Percentiles rank a stretch among this genome's conserved stretches.
These are phyloP conservation scores for Drosophila sordidula DNA, from an alignment of 2,888 invertebrate species.

Conservation along the genomic window DNA sequence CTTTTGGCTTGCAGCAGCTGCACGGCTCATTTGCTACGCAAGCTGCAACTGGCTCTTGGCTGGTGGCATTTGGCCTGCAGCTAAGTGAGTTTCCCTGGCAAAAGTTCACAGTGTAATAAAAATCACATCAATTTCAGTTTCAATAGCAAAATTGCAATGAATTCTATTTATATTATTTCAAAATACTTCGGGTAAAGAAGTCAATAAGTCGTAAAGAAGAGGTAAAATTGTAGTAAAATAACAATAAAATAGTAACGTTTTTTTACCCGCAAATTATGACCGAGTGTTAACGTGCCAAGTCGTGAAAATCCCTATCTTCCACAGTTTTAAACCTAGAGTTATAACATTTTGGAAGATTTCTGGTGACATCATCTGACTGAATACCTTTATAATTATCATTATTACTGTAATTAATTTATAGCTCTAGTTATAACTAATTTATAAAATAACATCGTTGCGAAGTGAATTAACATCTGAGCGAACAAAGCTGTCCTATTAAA, in stretches of 20 bases:
- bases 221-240: too few relatives aligned
- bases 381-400: too few relatives aligned
- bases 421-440: too few relatives aligned
- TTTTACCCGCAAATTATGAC: too few relatives aligned
- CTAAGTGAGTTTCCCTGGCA: constrained; percentile 39
- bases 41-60: constrained; percentile 31
- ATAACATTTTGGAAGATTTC: too few relatives aligned
- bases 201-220: background rate
- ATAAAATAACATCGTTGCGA: background rate
- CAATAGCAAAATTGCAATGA: constrained; percentile 43
- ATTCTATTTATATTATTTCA: constrained; percentile 50
- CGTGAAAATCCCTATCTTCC: too few relatives aligned
- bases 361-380: too few relatives aligned
- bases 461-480: background rate
- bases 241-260: too few relatives aligned
- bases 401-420: too few relatives aligned
- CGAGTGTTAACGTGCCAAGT: too few relatives aligned
- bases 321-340: too few relatives aligned
- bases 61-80: constrained; percentile 32
- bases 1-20: constrained; percentile 16
- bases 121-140: constrained; percentile 62
- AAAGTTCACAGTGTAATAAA: constrained; percentile 56
- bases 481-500: constrained; percentile 1
- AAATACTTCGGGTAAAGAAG: constrained; percentile 22
- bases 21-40: constrained; percentile 69